Evolutionary conservation across 37 sponge, comb jelly and placozoan species (phyloP).

Genomic region (Dysidea cf. avara): DNA sequence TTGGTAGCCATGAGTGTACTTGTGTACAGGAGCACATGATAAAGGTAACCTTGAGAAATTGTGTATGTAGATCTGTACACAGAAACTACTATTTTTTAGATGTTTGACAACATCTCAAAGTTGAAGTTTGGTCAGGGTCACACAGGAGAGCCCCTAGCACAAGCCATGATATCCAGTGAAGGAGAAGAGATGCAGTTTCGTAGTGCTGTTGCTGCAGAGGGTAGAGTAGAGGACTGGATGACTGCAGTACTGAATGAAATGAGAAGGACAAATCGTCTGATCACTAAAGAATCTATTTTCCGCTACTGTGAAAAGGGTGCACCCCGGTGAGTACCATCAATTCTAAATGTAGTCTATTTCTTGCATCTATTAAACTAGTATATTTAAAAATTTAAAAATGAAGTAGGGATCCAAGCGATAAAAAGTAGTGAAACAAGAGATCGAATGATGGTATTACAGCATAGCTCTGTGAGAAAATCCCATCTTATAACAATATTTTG

Average conservation of each 20-base stretch:
- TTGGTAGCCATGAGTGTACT: constrained; percentile 94
- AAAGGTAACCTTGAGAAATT: constrained; percentile 56
- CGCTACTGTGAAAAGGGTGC: constrained; percentile 73
- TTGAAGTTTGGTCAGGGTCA: constrained; percentile 77
- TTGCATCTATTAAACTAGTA: too few species aligned
- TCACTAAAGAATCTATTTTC: constrained; percentile 94
- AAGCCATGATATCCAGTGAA: constrained; percentile 95
- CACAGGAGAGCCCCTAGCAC: constrained; percentile 73
- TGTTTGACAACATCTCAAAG: constrained; percentile 98
- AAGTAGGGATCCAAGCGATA: too few species aligned
- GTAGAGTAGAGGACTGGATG: constrained; percentile 99
- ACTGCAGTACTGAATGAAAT: constrained; percentile 94
- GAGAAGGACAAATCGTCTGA: constrained; percentile 89
- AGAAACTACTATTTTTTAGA: constrained; percentile 61
- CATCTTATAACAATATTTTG: too few species aligned
- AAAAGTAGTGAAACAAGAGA: too few species aligned
- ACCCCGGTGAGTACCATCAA: too few species aligned
- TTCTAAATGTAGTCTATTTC: too few species aligned
- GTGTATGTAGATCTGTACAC: not conserved
- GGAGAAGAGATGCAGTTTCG: constrained; percentile 97
- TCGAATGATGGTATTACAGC: too few species aligned
- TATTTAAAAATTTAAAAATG: too few species aligned
- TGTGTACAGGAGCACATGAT: constrained; percentile 99
- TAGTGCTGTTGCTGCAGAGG: constrained; percentile 81
- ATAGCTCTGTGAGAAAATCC: too few species aligned